Percentiles rank a stretch among this genome's conserved stretches.
Evolutionary conservation across 2,797 vertebrate species (phyloP).

Genomic region (Aselliscus stoliczkanus): DNA sequence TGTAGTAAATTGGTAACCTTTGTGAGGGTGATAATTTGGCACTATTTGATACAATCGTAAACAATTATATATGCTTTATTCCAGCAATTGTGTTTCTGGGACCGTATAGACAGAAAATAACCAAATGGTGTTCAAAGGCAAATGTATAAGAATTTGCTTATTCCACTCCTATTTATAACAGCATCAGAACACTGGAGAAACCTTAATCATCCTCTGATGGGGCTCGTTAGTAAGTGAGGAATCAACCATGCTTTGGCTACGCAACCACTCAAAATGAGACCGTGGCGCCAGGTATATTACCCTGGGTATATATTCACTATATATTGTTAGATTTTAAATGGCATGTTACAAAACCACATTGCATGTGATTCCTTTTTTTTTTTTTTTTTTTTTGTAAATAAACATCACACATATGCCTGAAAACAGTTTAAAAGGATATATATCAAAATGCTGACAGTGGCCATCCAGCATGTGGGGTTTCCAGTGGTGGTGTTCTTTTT

Average conservation of each 20-base stretch:
- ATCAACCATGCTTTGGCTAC: background rate
- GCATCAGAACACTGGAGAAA: background rate
- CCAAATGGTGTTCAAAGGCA: background rate
- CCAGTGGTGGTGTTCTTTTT: background rate
- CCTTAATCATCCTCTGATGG: background rate
- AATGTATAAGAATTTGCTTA: background rate
- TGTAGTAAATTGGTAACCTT: background rate
- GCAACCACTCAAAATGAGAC: background rate
- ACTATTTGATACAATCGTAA: background rate
- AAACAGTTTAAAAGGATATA: background rate
- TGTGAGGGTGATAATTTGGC: background rate
- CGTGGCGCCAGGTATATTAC: background rate
- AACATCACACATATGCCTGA: background rate
- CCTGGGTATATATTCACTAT: background rate
- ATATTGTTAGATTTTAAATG: background rate
- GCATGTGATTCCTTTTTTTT: background rate
- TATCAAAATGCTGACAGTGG: background rate
- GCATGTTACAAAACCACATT: background rate
- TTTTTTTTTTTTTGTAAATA: background rate
- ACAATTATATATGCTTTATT: background rate
- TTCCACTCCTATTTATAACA: background rate
- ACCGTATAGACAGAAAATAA: background rate
- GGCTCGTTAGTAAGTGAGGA: background rate
- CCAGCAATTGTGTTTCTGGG: background rate
- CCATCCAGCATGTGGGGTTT: background rate